Evolutionary conservation across 2,888 invertebrate genomes (phyloP).

Genomic region (Euproctis similis): DNA sequence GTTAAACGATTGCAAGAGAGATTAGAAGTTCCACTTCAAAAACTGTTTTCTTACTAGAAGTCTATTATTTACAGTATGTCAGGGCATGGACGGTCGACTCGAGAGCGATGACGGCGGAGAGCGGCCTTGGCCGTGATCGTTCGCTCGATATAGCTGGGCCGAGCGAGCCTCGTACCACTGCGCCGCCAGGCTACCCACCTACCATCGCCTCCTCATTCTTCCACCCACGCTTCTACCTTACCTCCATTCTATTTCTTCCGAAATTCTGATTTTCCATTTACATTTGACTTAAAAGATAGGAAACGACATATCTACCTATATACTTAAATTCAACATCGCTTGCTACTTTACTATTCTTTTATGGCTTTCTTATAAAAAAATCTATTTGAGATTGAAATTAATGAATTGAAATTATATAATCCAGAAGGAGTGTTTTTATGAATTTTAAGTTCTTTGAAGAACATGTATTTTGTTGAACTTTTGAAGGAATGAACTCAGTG

Average conservation of each 20-base stretch:
- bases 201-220: constrained; percentile 20
- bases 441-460: no score
- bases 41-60: neutral
- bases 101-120: constrained; percentile 46
- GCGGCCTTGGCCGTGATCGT: constrained; percentile 74
- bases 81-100: constrained; percentile 34
- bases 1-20: no score
- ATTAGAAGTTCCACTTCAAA: no score
- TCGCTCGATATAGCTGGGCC: constrained; percentile 68
- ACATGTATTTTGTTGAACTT: no score
- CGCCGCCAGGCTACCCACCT: constrained; percentile 23
- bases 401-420: no score
- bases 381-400: no score
- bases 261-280: constrained; percentile 36
- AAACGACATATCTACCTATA: neutral
- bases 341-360: no score
- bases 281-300: constrained; percentile 24
- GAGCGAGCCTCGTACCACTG: constrained; percentile 28
- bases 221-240: constrained; percentile 24
- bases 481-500: no score
- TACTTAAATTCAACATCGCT: constrained; percentile 14
- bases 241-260: constrained; percentile 34
- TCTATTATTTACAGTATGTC: neutral
- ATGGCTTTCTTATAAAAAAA: no score
- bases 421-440: no score